Percentiles rank a stretch among this genome's conserved stretches.
These are phyloP conservation scores for Ceratina australensis DNA, from an alignment of 1,140 invertebrate species.

Conservation along the genomic window DNA sequence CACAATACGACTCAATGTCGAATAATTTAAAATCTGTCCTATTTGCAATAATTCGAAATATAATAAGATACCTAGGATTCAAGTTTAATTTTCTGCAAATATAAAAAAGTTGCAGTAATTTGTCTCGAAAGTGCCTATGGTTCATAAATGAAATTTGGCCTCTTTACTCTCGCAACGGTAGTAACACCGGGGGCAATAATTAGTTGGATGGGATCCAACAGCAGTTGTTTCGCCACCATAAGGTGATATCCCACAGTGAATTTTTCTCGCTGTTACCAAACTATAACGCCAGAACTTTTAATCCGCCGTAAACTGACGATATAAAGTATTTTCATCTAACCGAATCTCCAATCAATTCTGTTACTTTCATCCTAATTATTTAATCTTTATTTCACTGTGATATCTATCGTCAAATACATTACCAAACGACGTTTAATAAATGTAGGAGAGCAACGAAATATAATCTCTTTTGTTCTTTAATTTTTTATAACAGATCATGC, in stretches of 20 bases:
- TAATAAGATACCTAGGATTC: neutral
- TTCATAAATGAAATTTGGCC: neutral
- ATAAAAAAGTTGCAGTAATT: too few species aligned
- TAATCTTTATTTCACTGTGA: too few species aligned
- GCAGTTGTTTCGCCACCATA: neutral
- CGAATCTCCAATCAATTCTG: neutral
- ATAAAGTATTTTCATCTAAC: neutral
- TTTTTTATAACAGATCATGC: too few species aligned
- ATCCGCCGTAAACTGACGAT: neutral
- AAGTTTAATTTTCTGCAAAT: neutral
- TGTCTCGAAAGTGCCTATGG: too few species aligned
- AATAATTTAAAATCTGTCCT: too few species aligned
- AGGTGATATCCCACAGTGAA: neutral
- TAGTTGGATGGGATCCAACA: constrained; percentile 13
- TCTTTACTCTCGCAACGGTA: neutral
- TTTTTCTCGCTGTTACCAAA: neutral
- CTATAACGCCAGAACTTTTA: constrained; percentile 9
- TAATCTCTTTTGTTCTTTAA: too few species aligned
- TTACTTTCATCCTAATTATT: too few species aligned
- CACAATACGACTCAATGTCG: too few species aligned
- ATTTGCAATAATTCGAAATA: neutral
- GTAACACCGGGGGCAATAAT: neutral
- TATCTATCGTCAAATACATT: too few species aligned
- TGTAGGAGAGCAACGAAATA: too few species aligned
- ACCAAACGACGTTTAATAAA: too few species aligned